These are phyloP conservation scores for Puffinus mauretanicus DNA, from an alignment of 2,113 vertebrate genomes.

Conservation along the genomic window DNA sequence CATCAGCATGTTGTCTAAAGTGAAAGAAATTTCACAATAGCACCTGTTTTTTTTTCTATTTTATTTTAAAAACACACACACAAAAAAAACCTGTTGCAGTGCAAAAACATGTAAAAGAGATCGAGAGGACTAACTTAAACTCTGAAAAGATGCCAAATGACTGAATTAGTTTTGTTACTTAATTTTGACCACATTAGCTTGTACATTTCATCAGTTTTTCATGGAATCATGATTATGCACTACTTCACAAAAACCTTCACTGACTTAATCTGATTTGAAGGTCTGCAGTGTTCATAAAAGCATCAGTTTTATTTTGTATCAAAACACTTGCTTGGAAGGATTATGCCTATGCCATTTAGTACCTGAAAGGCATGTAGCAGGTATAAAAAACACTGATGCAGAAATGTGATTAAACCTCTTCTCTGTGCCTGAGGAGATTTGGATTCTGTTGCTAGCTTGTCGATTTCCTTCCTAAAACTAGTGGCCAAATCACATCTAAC, in stretches of 20 bases:
- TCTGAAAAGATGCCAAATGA: not conserved
- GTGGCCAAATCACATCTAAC: not conserved
- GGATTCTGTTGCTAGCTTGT: not conserved
- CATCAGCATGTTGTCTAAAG: not conserved
- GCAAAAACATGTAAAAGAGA: not conserved
- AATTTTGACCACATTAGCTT: not conserved
- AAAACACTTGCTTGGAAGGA: not conserved
- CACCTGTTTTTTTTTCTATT: not conserved
- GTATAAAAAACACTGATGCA: not conserved
- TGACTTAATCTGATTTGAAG: not conserved
- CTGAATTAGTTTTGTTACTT: not conserved
- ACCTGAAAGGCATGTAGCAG: not conserved
- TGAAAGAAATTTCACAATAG: not conserved
- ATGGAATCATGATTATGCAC: not conserved
- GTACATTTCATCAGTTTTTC: not conserved
- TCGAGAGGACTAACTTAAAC: not conserved
- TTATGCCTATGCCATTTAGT: not conserved
- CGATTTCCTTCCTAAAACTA: not conserved
- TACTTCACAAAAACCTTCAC: not conserved
- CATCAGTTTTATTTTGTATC: not conserved
- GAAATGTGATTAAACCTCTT: not conserved
- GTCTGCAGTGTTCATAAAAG: not conserved
- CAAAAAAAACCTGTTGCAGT: not conserved
- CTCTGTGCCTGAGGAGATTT: not conserved
- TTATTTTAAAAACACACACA: not conserved